A percentile compares a stretch with the other conserved stretches of the same genome.
Conservation (phyloP, 2,113 vertebrate species). For the Colinus virginianus region DNA sequence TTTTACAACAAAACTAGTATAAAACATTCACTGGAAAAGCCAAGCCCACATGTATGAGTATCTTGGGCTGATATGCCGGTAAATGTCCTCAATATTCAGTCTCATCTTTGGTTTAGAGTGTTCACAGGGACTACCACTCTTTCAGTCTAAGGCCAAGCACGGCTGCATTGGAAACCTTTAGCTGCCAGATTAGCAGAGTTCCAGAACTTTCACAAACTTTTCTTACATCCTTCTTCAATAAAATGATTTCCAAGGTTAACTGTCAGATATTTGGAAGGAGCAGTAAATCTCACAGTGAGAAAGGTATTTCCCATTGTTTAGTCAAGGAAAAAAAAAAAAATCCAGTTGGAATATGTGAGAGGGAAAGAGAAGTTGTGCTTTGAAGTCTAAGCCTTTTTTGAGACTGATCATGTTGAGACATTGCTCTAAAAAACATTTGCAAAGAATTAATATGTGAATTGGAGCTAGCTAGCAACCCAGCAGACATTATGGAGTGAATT, state of each 20-base stretch:
- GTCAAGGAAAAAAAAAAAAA: not conserved
- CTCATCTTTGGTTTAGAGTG: not conserved
- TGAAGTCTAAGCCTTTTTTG: slow-evolving; percentile 5
- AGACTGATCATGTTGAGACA: not conserved
- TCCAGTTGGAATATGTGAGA: not conserved
- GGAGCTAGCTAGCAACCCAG: not conserved
- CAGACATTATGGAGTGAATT: not conserved
- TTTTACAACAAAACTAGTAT: not conserved
- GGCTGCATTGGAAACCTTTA: slow-evolving; percentile 18
- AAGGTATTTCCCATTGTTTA: slow-evolving; percentile 65
- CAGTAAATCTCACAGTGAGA: slow-evolving; percentile 62
- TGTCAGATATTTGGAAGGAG: slow-evolving; percentile 34
- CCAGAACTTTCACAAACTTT: slow-evolving; percentile 13
- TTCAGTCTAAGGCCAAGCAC: not conserved
- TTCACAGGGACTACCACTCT: not conserved
- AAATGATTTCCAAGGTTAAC: slow-evolving; percentile 48
- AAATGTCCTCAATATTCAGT: not conserved
- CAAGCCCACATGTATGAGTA: not conserved
- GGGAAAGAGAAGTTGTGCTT: slow-evolving; percentile 5
- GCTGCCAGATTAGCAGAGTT: slow-evolving; percentile 36
- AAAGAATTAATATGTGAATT: slow-evolving; percentile 23
- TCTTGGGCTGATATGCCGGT: not conserved
- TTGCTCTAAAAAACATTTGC: slow-evolving; percentile 7
- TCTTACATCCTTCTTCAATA: slow-evolving; percentile 27
- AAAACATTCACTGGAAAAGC: not conserved